Evolutionary conservation across 2,888 invertebrate genomes (phyloP).

Genomic region (Trachelus troglodyta): DNA sequence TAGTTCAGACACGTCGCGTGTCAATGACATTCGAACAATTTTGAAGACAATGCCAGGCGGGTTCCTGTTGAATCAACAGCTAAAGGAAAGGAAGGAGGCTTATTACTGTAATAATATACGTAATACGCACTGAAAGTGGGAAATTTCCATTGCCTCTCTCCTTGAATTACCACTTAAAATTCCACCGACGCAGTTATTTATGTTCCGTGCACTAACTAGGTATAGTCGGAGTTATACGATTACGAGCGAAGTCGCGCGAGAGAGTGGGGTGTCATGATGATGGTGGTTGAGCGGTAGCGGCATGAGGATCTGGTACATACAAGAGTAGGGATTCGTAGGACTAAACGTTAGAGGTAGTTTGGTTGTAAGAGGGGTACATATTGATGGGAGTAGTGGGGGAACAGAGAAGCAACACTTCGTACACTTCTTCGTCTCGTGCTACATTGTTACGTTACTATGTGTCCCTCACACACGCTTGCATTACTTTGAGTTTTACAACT

Average conservation of each 20-base stretch:
- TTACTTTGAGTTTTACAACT: background rate
- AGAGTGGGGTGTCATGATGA: conserved; percentile 9
- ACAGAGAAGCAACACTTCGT: background rate
- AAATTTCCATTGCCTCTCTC: conserved; percentile 35
- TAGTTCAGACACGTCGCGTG: background rate
- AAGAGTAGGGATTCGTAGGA: background rate
- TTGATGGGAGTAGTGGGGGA: background rate
- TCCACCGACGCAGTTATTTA: conserved; percentile 35
- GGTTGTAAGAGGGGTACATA: background rate
- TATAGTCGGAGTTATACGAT: conserved; percentile 22
- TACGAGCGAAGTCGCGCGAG: conserved; percentile 20
- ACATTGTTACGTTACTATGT: background rate
- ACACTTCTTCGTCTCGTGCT: background rate
- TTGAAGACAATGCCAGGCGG: background rate
- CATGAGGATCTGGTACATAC: background rate
- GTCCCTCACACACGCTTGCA: background rate
- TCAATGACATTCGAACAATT: background rate
- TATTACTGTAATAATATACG: conserved; percentile 31
- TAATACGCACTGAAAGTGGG: conserved; percentile 29
- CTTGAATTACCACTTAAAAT: conserved; percentile 37
- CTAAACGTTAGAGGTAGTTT: background rate
- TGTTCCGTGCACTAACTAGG: conserved; percentile 30
- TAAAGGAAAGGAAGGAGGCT: conserved; percentile 21
- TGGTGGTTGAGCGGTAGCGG: too few species aligned
- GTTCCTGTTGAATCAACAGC: background rate